A percentile compares a stretch with the other conserved stretches of the same genome.
Conservation (phyloP, 1,140 invertebrate species). For the Hyles euphorbiae region DNA sequence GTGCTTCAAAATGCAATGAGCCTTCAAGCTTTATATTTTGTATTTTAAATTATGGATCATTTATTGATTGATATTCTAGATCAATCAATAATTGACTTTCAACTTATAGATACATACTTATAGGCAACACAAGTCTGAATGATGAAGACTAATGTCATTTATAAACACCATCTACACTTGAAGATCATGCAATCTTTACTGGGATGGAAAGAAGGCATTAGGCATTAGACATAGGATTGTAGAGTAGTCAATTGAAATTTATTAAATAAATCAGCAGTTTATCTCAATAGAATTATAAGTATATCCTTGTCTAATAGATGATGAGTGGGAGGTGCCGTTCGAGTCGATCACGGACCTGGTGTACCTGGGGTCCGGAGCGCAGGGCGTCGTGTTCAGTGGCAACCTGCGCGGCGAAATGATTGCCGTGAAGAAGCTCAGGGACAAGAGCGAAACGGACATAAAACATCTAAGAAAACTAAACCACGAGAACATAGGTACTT, state of each 20-base stretch:
- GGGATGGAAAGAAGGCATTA: no score
- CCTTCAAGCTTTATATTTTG: neutral
- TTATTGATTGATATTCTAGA: neutral
- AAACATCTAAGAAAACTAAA: constrained; percentile 95
- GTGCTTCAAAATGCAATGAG: neutral
- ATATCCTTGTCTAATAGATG: constrained; percentile 78
- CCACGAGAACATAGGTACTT: constrained; percentile 90
- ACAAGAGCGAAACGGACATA: constrained; percentile 96
- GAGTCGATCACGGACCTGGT: constrained; percentile 93
- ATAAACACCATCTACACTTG: no score
- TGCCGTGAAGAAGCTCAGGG: constrained; percentile 97
- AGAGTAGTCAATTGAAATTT: no score
- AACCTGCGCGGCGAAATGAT: constrained; percentile 89
- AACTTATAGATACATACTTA: no score
- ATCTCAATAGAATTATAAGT: no score
- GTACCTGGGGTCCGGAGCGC: constrained; percentile 96
- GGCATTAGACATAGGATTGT: no score
- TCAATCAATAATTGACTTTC: constrained; percentile 25
- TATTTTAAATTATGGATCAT: neutral
- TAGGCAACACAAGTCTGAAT: no score
- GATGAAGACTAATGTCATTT: no score
- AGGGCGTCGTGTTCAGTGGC: constrained; percentile 96
- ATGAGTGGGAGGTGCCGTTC: constrained; percentile 97
- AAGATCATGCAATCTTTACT: no score
- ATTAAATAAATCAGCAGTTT: no score